Percentiles rank a stretch among this genome's conserved stretches.
Evolutionary conservation across 2,113 vertebrate species (phyloP).

Genomic region (Otocyon megalotis): DNA sequence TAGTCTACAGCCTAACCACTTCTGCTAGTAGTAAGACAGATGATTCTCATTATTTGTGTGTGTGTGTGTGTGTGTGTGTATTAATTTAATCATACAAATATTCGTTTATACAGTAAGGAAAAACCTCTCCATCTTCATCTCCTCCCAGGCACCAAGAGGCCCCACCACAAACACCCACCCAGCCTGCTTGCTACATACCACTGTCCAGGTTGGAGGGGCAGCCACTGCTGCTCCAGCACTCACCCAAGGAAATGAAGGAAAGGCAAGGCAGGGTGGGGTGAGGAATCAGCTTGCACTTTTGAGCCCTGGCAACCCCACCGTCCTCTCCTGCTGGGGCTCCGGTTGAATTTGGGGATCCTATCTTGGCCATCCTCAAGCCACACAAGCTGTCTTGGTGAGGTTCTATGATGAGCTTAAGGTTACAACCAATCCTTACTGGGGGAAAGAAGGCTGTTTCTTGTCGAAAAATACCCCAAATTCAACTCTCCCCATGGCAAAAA

Average conservation of each 20-base stretch:
- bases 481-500: conserved; percentile 60
- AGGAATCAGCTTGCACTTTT: conserved; percentile 85
- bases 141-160: conserved; percentile 92
- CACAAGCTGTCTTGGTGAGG: background rate
- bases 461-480: conserved; percentile 73
- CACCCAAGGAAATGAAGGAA: conserved; percentile 84
- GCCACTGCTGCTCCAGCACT: conserved; percentile 76
- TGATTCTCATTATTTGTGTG: background rate
- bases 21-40: background rate
- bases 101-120: conserved; percentile 96
- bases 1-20: background rate
- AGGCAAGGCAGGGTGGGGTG: conserved; percentile 60
- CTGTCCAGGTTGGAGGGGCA: conserved; percentile 68
- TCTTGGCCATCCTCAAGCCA: conserved; percentile 4
- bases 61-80: conserved; percentile 84
- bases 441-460: conserved; percentile 50
- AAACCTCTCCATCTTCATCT: conserved; percentile 89
- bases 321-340: conserved; percentile 36
- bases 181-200: conserved; percentile 74
- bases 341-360: conserved; percentile 39
- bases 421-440: background rate
- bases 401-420: conserved; percentile 13
- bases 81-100: conserved; percentile 99
- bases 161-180: conserved; percentile 75
- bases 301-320: conserved; percentile 37